Base-by-base conservation (phyloP, 2,888 invertebrate genomes). In the Neuroscelio doddi region DNA sequence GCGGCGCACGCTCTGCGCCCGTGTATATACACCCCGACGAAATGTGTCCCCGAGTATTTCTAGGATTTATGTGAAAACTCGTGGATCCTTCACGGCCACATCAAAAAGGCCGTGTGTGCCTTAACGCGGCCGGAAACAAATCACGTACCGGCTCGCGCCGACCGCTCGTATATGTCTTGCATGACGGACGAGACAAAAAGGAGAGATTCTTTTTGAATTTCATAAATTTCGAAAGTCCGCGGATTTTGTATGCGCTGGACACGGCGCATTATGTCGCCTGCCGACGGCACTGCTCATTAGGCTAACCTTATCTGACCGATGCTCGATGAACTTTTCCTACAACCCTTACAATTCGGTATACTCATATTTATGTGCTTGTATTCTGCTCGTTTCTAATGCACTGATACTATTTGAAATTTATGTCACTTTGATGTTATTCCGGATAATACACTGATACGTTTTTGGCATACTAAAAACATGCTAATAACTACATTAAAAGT, bases 191-290 rank as follows among this genome's bases (percentile, higher is more conserved):
- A n/a, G 38, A 50, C 27, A 34, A 47, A 53, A 36, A 45, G 38
- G 46, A 38, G 38, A n/a, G 30, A 30, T 27, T 61, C 52, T 34
- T 51, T 55, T 49, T 45, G 57, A 53, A 65, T 66, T 70, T 68
- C 61, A 51, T 56, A 58, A 65, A 61, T 68, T 66, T 59, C 32
- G 29, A 47, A 45, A 52, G 38, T 15, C 9, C 30, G 50, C 21
- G 29, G 41, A 73, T 70, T 68, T 74, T 55, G 78, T 78, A 78
- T 77, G 75, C 79, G 46, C 16, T 50, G 62, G 52, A 10, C 47
- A 65, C 61, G 21, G 46, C 57, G 72, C 74, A 78, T 79, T 80
- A 80, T 79, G 79, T 80, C 79, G 78, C 71, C 66, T 66, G 59
- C 49, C 49, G 49, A 62, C 61, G 50, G 47, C 52, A 30, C 29